These are phyloP conservation scores for Pagrus major DNA, from an alignment of 2,113 vertebrate species.

Conservation along the genomic window DNA sequence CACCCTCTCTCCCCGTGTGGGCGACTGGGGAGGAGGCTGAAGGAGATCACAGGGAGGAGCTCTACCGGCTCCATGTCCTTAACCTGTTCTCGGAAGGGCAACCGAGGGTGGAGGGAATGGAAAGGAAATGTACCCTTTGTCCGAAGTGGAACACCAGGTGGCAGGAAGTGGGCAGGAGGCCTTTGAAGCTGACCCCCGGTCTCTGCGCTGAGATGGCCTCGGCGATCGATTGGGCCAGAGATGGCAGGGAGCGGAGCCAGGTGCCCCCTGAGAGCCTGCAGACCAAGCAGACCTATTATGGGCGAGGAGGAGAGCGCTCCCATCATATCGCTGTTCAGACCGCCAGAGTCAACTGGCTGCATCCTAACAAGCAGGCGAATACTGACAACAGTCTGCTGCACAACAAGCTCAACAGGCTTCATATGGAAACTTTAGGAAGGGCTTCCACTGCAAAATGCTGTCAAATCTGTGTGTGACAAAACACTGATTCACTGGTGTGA, in stretches of 20 bases:
- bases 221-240: slow-evolving; percentile 75
- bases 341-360: slow-evolving; percentile 68
- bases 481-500: slow-evolving; percentile 28
- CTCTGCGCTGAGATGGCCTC: slow-evolving; percentile 70
- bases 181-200: slow-evolving; percentile 84
- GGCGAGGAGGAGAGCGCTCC: slow-evolving; percentile 46
- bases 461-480: slow-evolving; percentile 33
- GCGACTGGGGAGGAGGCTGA: slow-evolving; percentile 48
- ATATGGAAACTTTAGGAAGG: slow-evolving; percentile 39
- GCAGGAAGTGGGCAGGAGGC: slow-evolving; percentile 77
- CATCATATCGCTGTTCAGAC: slow-evolving; percentile 44
- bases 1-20: slow-evolving; percentile 66
- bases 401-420: slow-evolving; percentile 41
- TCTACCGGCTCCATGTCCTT: slow-evolving; percentile 68
- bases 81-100: slow-evolving; percentile 67
- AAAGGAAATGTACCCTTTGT: slow-evolving; percentile 58
- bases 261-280: slow-evolving; percentile 69
- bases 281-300: slow-evolving; percentile 65
- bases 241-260: slow-evolving; percentile 76
- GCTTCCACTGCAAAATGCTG: slow-evolving; percentile 29
- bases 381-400: slow-evolving; percentile 55
- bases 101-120: slow-evolving; percentile 43
- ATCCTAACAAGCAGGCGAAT: slow-evolving; percentile 56
- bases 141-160: slow-evolving; percentile 76
- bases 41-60: slow-evolving; percentile 74